Base-by-base conservation (phyloP, 2,888 invertebrate genomes). In the Augochlorella aurata region DNA sequence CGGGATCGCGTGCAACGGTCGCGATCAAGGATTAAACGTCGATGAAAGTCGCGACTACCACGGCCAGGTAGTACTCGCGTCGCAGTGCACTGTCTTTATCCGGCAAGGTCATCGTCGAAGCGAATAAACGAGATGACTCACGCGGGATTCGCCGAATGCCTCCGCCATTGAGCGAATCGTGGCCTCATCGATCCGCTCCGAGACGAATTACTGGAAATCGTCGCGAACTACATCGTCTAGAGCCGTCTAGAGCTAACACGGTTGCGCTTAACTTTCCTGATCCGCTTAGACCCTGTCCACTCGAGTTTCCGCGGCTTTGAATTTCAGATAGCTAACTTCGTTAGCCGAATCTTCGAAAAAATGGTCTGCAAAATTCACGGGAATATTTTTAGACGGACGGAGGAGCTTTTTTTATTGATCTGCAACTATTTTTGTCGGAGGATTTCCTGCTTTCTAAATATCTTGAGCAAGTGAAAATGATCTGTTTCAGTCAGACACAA, bases 81-180 rank as follows among this genome's bases (percentile, higher is more conserved):
- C 68, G 74, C 84, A 66, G 52, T 81, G 79, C 77, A 77, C 70
- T 54, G 65, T 65, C 76, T 88, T 87, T 87, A 85, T 86, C 86
- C 70, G 0, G 9, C 81, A 88, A 87, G 87, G 87, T 84, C 82
- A 78, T 86, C 81, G 68, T 49, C 65, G 38, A 47, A 65, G 72
- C 74, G 79, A 77, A 65, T 72, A 68, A 85, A 69, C 74, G 72
- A 88, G 80, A 88, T 87, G 87, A 87, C 86, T 87, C 87, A 87
- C 74, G 78, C 84, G 78, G 81, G 78, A 88, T 87, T 87, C 88
- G 88, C 63, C 74, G 87, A 87, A 84, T 74, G 73, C 71, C 74
- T 85, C 82, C 80, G 84, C 69, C 21, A 58, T 49, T 70, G 61
- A 79, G 29, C 79, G 84, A 85, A 87, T 87, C 84, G 82, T 54